Percentiles rank a stretch among this genome's conserved stretches.
Evolutionary conservation across 2,797 vertebrate species (phyloP).

Genomic region (Poecilia picta): DNA sequence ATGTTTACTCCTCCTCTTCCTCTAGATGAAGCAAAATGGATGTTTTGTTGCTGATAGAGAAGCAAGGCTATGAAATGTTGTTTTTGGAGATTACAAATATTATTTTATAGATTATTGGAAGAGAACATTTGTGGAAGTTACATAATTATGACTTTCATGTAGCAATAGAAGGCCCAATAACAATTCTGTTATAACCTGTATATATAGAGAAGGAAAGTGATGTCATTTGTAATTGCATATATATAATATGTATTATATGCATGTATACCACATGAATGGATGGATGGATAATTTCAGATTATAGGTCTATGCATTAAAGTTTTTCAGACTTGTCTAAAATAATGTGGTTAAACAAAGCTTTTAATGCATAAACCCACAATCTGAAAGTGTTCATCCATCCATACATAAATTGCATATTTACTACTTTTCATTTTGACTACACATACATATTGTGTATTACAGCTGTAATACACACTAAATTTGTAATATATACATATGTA

Average conservation of each 20-base stretch:
- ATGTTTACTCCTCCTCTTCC: conserved; percentile 38
- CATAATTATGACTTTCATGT: not conserved
- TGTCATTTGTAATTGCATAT: not conserved
- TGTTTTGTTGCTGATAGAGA: conserved; percentile 36
- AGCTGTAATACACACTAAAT: too few species aligned
- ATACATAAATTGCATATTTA: too few species aligned
- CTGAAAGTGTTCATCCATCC: not conserved
- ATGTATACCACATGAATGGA: not conserved
- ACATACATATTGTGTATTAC: too few species aligned
- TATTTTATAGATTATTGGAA: conserved; percentile 47
- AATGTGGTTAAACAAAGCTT: not conserved
- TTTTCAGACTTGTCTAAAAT: not conserved
- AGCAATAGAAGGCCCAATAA: not conserved
- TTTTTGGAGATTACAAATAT: conserved; percentile 45
- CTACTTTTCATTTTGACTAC: too few species aligned
- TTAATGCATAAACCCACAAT: too few species aligned
- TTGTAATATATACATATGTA: too few species aligned
- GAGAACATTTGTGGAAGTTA: conserved; percentile 42
- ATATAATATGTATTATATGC: too few species aligned
- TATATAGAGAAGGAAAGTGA: not conserved
- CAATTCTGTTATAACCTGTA: not conserved
- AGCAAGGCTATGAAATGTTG: conserved; percentile 36
- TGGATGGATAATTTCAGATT: not conserved
- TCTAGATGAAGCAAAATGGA: conserved; percentile 25
- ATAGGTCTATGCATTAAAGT: not conserved